Conservation (phyloP, 1,140 invertebrate species). For the Pogonomyrmex barbatus region DNA sequence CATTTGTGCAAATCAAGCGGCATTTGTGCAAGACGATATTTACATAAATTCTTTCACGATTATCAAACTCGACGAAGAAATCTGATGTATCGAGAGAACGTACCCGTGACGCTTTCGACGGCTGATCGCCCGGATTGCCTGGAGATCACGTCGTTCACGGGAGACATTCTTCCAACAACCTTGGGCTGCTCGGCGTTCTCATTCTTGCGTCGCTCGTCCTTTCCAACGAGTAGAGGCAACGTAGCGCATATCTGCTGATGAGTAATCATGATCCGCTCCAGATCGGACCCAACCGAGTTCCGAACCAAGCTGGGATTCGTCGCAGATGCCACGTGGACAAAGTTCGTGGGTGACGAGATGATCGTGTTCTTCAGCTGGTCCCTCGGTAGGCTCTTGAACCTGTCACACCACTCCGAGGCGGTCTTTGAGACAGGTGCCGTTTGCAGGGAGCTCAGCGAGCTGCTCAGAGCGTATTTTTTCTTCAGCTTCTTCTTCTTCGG, state of each 20-base stretch:
- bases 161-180: not conserved
- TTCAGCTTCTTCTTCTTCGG: conserved; percentile 66
- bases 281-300: conserved; percentile 6
- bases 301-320: conserved; percentile 75
- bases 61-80: conserved; percentile 27
- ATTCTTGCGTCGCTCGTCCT: conserved; percentile 35
- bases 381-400: conserved; percentile 64
- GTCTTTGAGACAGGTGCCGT: conserved; percentile 22
- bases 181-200: conserved; percentile 8
- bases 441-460: conserved; percentile 67
- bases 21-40: conserved; percentile 35
- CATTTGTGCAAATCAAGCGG: conserved; percentile 14
- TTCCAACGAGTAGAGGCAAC: conserved; percentile 69
- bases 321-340: conserved; percentile 82
- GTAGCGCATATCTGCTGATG: conserved; percentile 79
- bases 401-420: not conserved
- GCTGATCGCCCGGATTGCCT: conserved; percentile 1
- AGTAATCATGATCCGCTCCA: conserved; percentile 75
- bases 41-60: conserved; percentile 51
- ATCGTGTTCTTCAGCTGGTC: conserved; percentile 74
- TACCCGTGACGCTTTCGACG: conserved; percentile 22
- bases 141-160: not conserved
- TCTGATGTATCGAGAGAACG: conserved; percentile 39
- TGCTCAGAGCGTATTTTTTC: conserved; percentile 51
- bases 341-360: conserved; percentile 82